These are phyloP conservation scores for Catharus fuscescens DNA, from an alignment of 2,113 vertebrate species.

Conservation along the genomic window DNA sequence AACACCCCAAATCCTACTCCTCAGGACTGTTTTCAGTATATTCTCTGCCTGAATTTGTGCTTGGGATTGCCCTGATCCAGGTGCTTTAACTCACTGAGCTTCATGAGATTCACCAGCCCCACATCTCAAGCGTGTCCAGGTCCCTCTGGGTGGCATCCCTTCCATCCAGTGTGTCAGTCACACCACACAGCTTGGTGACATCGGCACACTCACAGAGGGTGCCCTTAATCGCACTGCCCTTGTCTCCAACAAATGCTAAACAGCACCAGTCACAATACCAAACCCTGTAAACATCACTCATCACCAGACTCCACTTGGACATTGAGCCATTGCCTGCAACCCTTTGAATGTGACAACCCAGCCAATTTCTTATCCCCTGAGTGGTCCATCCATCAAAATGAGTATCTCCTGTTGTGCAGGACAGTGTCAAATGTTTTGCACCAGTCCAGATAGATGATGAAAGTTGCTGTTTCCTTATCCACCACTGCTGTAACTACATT, in stretches of 20 bases:
- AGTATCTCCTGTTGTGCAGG: background rate
- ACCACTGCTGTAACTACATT: background rate
- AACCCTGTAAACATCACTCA: accelerated
- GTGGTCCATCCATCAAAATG: background rate
- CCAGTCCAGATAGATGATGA: background rate
- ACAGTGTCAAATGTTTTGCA: background rate
- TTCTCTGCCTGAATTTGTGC: background rate
- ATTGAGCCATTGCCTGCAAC: background rate
- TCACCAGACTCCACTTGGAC: background rate
- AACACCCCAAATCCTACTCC: background rate
- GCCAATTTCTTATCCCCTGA: background rate
- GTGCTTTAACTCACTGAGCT: background rate
- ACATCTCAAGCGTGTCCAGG: background rate
- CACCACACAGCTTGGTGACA: background rate
- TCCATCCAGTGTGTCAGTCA: accelerated
- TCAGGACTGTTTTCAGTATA: background rate
- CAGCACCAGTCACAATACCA: background rate
- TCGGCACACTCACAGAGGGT: background rate
- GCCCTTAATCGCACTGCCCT: background rate
- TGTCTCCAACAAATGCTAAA: background rate
- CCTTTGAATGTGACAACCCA: background rate
- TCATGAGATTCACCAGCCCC: background rate
- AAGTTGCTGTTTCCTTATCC: background rate
- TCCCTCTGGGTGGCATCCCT: background rate
- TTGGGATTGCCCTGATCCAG: accelerated